These are phyloP conservation scores for Cyclopterus lumpus DNA, from an alignment of 2,797 vertebrate genomes.

Conservation along the genomic window DNA sequence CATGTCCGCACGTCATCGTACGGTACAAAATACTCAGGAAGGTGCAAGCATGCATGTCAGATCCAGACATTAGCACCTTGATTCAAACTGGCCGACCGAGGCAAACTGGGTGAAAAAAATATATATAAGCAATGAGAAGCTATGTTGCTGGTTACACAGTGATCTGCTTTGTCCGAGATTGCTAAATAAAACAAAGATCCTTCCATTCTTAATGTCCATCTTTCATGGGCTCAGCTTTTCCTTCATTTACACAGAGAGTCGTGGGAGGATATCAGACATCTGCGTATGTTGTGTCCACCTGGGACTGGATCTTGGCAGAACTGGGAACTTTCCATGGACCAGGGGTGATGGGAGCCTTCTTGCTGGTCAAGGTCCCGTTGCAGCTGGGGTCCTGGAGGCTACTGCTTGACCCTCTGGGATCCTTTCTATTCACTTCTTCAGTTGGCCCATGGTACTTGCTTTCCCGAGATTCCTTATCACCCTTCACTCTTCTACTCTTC, in stretches of 20 bases:
- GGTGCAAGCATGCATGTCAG: constrained; percentile 39
- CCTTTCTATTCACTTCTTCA: constrained; percentile 65
- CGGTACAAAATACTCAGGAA: constrained; percentile 42
- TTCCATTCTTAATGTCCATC: constrained; percentile 35
- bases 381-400: constrained; percentile 72
- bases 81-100: constrained; percentile 56
- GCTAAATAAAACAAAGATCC: constrained; percentile 25
- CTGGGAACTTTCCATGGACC: constrained; percentile 96
- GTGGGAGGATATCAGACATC: constrained; percentile 54
- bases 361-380: constrained; percentile 77
- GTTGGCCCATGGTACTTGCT: constrained; percentile 52
- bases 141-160: constrained; percentile 79
- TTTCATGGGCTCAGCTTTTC: constrained; percentile 55
- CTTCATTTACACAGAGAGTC: background rate
- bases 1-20: background rate
- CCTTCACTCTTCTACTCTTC: constrained; percentile 48
- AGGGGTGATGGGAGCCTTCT: constrained; percentile 89
- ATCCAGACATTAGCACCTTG: constrained; percentile 51
- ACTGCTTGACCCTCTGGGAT: constrained; percentile 80
- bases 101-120: constrained; percentile 66
- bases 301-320: constrained; percentile 84
- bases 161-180: constrained; percentile 65
- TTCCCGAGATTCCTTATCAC: constrained; percentile 68
- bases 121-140: constrained; percentile 55
- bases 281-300: constrained; percentile 67